These are phyloP conservation scores for Drosophila kanekoi DNA, from an alignment of 2,888 invertebrate genomes.

Conservation along the genomic window DNA sequence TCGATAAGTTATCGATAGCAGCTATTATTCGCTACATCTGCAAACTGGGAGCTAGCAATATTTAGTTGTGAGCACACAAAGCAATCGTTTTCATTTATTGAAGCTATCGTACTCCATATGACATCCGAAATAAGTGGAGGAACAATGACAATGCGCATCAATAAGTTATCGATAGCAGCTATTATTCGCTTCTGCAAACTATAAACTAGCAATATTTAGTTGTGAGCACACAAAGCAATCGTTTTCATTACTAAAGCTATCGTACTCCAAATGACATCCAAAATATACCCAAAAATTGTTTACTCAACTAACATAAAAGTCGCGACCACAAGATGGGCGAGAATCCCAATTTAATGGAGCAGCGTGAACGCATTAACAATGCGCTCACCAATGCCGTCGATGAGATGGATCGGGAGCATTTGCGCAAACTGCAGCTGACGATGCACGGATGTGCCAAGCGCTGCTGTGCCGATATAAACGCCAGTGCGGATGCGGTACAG, in stretches of 20 bases:
- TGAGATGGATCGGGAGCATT: constrained; percentile 90
- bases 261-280: not conserved
- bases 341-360: constrained; percentile 87
- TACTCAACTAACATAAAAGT: not conserved
- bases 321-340: constrained; percentile 20
- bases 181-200: not conserved
- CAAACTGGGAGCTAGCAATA: not conserved
- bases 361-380: constrained; percentile 91
- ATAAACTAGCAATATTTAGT: not conserved
- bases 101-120: not conserved
- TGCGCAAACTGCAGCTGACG: constrained; percentile 94
- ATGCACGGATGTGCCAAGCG: constrained; percentile 95
- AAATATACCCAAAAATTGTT: not conserved
- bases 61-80: not conserved
- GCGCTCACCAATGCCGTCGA: constrained; percentile 92
- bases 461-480: constrained; percentile 91
- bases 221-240: not conserved
- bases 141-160: not conserved
- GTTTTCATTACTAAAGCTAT: not conserved
- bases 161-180: not conserved
- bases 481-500: constrained; percentile 91
- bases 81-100: not conserved
- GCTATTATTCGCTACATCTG: not conserved
- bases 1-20: constrained; percentile 4
- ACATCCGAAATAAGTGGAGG: not conserved